phyloP scores from a whole-genome alignment of 2,113 vertebrate species.

The Triplophysa dalaica region DNA sequence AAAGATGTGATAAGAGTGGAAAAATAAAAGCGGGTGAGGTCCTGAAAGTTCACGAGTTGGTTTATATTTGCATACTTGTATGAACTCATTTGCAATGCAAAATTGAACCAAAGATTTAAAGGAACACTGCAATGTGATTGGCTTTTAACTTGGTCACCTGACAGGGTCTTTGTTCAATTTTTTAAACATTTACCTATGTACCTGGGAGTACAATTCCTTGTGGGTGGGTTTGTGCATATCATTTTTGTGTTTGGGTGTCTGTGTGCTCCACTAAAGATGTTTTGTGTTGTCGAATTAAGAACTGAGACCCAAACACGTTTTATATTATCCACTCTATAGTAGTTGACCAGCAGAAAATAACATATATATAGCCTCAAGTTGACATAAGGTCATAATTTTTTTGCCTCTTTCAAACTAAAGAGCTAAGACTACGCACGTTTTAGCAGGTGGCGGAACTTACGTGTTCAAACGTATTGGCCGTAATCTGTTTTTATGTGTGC shows the following conservation, averaged over 20 bases:
- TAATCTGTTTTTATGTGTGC: constrained; percentile 37
- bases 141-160: constrained; percentile 40
- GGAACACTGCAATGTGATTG: constrained; percentile 31
- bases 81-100: constrained; percentile 56
- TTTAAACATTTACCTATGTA: constrained; percentile 52
- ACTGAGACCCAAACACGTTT: background rate
- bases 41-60: background rate
- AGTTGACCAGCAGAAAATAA: background rate
- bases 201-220: constrained; percentile 40
- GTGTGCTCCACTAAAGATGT: background rate
- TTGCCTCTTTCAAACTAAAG: background rate
- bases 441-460: background rate
- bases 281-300: background rate
- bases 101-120: constrained; percentile 38
- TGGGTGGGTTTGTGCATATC: constrained; percentile 3
- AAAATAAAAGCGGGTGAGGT: constrained; percentile 3
- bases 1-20: constrained; percentile 18
- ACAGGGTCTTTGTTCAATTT: constrained; percentile 39
- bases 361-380: background rate
- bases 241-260: constrained; percentile 25
- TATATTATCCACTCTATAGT: background rate
- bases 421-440: background rate
- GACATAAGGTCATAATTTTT: background rate
- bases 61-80: constrained; percentile 54
- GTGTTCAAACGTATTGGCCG: constrained; percentile 7